These are phyloP conservation scores for Megaleporinus macrocephalus DNA, from an alignment of 2,113 vertebrate genomes.

Conservation along the genomic window DNA sequence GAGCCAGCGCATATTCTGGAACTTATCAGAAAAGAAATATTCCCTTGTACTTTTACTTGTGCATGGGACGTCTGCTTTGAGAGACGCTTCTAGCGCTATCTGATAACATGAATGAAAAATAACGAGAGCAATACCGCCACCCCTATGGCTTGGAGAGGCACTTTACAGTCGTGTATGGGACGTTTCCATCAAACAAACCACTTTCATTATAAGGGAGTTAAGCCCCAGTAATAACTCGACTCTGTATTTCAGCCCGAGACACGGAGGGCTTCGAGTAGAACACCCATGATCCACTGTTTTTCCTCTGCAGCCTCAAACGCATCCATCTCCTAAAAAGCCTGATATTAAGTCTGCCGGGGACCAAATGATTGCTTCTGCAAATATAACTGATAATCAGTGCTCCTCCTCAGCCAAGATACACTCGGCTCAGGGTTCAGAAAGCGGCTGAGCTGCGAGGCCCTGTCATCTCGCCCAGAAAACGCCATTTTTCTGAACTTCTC, in stretches of 20 bases:
- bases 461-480: constrained; percentile 58
- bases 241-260: constrained; percentile 65
- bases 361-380: constrained; percentile 76
- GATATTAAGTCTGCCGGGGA: constrained; percentile 64
- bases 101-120: constrained; percentile 42
- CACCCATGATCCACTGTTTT: constrained; percentile 71
- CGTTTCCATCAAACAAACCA: not conserved
- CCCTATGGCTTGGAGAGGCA: constrained; percentile 51
- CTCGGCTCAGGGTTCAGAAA: constrained; percentile 59
- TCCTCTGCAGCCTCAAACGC: constrained; percentile 63
- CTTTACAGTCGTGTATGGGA: not conserved
- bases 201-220: constrained; percentile 64
- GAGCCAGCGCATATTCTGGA: too few relatives aligned
- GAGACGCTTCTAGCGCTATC: constrained; percentile 59
- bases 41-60: not conserved
- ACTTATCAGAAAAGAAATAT: too few relatives aligned
- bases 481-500: constrained; percentile 54
- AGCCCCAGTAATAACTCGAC: constrained; percentile 65
- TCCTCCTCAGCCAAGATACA: constrained; percentile 71
- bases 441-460: constrained; percentile 45
- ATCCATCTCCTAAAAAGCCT: constrained; percentile 68
- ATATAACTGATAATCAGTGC: constrained; percentile 76
- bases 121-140: constrained; percentile 50
- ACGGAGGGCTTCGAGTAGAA: constrained; percentile 57
- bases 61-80: not conserved